These are phyloP conservation scores for Agrilus cyanescens DNA, from an alignment of 2,888 invertebrate species.

Conservation along the genomic window DNA sequence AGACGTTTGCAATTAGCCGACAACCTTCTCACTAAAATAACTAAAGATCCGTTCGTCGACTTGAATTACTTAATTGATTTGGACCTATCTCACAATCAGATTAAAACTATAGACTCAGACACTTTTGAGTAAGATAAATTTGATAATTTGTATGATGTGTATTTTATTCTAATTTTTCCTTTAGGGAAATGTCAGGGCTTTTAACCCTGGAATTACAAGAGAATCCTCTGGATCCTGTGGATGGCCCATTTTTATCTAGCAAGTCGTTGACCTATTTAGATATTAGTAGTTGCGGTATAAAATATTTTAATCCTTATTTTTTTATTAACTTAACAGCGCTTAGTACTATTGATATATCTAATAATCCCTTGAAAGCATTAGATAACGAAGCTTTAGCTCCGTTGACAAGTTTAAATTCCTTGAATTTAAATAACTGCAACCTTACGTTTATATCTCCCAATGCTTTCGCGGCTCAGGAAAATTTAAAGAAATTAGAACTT, in stretches of 20 bases:
- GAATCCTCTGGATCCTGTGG: slow-evolving; percentile 49
- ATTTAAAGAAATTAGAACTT: slow-evolving; percentile 52
- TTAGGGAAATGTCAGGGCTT: slow-evolving; percentile 56
- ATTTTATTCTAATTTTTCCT: slow-evolving; percentile 15
- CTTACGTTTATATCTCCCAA: slow-evolving; percentile 44
- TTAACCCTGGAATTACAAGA: slow-evolving; percentile 58
- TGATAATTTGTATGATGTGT: slow-evolving; percentile 1
- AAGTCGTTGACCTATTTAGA: slow-evolving; percentile 55
- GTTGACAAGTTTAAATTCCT: slow-evolving; percentile 50
- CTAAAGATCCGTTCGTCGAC: slow-evolving; percentile 49
- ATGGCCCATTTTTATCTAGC: slow-evolving; percentile 54
- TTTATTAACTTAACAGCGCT: slow-evolving; percentile 55
- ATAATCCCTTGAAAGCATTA: slow-evolving; percentile 49
- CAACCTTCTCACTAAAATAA: slow-evolving; percentile 48
- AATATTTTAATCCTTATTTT: slow-evolving; percentile 46
- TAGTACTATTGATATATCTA: slow-evolving; percentile 56
- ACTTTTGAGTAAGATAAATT: slow-evolving; percentile 14
- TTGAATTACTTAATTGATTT: slow-evolving; percentile 57
- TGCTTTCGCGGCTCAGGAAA: slow-evolving; percentile 45
- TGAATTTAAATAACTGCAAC: slow-evolving; percentile 54
- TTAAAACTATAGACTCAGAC: slow-evolving; percentile 43
- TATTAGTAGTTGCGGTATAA: slow-evolving; percentile 51
- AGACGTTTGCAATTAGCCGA: slow-evolving; percentile 58
- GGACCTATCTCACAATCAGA: slow-evolving; percentile 56
- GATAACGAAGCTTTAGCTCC: slow-evolving; percentile 49